Percentiles rank a stretch among this genome's conserved stretches.
These are phyloP conservation scores for Grantiella picta DNA, from an alignment of 2,113 vertebrate species.

Conservation along the genomic window DNA sequence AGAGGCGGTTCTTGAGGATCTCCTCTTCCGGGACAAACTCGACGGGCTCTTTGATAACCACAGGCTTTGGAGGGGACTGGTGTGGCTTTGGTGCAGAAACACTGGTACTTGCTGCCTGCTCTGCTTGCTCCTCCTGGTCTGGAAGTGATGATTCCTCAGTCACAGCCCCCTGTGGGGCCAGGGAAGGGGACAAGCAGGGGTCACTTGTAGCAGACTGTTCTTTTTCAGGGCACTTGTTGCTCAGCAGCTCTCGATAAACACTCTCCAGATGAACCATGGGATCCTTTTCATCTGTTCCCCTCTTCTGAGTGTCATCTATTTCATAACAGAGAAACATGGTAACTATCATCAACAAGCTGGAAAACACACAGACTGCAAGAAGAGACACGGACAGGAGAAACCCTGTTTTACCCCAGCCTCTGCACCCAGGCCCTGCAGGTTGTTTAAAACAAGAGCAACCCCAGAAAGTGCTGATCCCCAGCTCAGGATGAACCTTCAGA, in stretches of 20 bases:
- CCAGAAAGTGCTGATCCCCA: not conserved
- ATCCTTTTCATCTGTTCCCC: slow-evolving; percentile 58
- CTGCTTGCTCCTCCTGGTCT: slow-evolving; percentile 29
- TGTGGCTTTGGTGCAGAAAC: slow-evolving; percentile 67
- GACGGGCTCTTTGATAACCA: slow-evolving; percentile 79
- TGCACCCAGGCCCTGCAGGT: not conserved
- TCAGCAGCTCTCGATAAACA: slow-evolving; percentile 73
- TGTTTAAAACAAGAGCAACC: not conserved
- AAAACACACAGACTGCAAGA: not conserved
- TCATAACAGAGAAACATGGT: slow-evolving; percentile 22
- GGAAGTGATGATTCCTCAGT: slow-evolving; percentile 1
- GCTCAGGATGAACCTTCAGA: not conserved
- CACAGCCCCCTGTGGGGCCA: not conserved
- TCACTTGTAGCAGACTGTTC: slow-evolving; percentile 43
- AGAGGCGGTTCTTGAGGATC: slow-evolving; percentile 82
- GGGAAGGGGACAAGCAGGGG: slow-evolving; percentile 20
- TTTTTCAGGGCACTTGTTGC: slow-evolving; percentile 56
- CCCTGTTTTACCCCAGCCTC: not conserved
- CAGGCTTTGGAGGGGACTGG: slow-evolving; percentile 18
- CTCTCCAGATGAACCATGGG: slow-evolving; percentile 74
- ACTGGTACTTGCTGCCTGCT: slow-evolving; percentile 35
- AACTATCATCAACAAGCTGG: slow-evolving; percentile 3
- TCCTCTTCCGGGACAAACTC: slow-evolving; percentile 82
- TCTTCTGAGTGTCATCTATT: slow-evolving; percentile 73
- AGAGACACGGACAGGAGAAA: not conserved